These are phyloP conservation scores for Panagrolaimus sp. DNA, from an alignment of 1,140 invertebrate genomes.

Conservation along the genomic window DNA sequence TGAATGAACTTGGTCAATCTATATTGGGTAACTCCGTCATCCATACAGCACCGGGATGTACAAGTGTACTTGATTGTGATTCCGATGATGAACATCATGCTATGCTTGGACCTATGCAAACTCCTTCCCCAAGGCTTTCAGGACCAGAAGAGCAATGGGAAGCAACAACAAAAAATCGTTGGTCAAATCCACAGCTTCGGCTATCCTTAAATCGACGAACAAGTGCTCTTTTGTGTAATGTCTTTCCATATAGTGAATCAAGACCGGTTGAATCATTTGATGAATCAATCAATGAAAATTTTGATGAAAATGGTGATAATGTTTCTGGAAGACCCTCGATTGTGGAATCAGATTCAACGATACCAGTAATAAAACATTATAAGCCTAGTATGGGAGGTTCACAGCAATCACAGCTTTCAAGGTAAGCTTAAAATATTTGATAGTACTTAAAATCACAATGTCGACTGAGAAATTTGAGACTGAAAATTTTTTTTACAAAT, in stretches of 20 bases:
- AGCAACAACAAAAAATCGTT: background rate
- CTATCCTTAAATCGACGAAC: background rate
- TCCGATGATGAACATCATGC: background rate
- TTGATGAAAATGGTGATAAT: background rate
- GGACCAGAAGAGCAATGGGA: slow-evolving; percentile 6
- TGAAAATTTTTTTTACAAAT: no score
- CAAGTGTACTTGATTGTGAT: background rate
- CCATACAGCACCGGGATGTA: slow-evolving; percentile 8
- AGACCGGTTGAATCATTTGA: background rate
- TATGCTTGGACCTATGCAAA: background rate
- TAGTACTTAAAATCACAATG: background rate
- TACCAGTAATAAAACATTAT: background rate
- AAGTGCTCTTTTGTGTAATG: background rate
- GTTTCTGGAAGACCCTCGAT: background rate
- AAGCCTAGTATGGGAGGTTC: background rate
- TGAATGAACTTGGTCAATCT: slow-evolving; percentile 4
- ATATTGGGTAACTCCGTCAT: background rate
- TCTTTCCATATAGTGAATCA: background rate
- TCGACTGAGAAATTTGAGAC: no score
- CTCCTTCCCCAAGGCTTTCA: background rate
- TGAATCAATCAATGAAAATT: background rate
- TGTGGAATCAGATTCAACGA: background rate
- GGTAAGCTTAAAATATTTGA: background rate
- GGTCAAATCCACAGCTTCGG: background rate
- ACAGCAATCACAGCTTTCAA: background rate